Evolutionary conservation across 2,113 vertebrate genomes (phyloP).

Genomic region (Seriola dumerili): DNA sequence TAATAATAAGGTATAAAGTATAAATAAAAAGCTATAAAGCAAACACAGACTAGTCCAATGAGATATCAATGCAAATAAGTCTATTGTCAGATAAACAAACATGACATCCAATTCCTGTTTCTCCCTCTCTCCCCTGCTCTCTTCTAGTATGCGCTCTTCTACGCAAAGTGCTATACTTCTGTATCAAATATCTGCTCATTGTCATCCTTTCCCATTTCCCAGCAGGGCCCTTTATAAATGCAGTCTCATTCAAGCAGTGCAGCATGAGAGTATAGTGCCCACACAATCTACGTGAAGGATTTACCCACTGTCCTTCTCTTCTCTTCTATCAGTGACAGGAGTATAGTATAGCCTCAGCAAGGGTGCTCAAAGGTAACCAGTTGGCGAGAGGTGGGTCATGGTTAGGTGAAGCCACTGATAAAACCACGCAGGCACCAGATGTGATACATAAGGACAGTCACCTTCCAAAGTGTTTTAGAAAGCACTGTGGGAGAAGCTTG

Average conservation of each 20-base stretch:
- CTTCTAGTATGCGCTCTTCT: neutral
- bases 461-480: constrained; percentile 28
- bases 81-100: constrained; percentile 33
- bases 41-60: constrained; percentile 12
- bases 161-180: neutral
- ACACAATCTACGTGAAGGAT: constrained; percentile 42
- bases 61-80: constrained; percentile 1
- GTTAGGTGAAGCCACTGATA: constrained; percentile 19
- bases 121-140: neutral
- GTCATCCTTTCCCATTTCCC: constrained; percentile 16
- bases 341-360: neutral
- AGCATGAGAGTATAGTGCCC: constrained; percentile 1
- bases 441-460: constrained; percentile 26
- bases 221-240: neutral
- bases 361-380: constrained; percentile 21
- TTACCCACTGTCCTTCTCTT: constrained; percentile 24
- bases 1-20: too few relatives aligned
- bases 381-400: neutral
- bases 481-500: neutral
- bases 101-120: neutral
- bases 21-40: constrained; percentile 9
- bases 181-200: neutral
- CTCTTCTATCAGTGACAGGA: constrained; percentile 20
- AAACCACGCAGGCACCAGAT: constrained; percentile 16
- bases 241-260: constrained; percentile 8